Base-by-base conservation (phyloP, 2,113 vertebrate species). In the Gopherus evgoodei region DNA sequence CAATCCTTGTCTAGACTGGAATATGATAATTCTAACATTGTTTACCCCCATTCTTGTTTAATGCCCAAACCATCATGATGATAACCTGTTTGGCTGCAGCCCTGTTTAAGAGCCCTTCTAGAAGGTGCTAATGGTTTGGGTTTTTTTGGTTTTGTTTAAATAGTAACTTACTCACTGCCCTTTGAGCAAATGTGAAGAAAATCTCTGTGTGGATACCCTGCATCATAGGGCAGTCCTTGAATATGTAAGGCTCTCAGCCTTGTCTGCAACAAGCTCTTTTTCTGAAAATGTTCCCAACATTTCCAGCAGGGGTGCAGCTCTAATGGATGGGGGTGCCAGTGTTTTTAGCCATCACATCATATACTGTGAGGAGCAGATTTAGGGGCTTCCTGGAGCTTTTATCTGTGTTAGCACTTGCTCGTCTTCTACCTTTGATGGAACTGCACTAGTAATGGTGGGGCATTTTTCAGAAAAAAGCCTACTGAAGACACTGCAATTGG, bases 291-390 rank as follows among this genome's bases (percentile, higher is more conserved):
- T 94, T 82, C 54, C 8, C 27, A 14, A 9, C 31, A 53, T 53
- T 82, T 29, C 84, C 52, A 69, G 52, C 56, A 78, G 24, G 54
- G 27, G 42, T 16, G 2, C 8, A 10, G 83, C n/a, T 90, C 35
- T 6, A n/a, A 27, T 3, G 24, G 1, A 21, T 53, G 59, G 35
- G 3, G 1, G 82, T 38, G 7, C 0, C 1, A 76, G 13, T 44
- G 1, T 24, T 88, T 84, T 57, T 65, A 91, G 47, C 56, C 24
- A 1, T 47, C 31, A 19, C 2, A 13, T n/a, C 12, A 16, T n/a
- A 31, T 25, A 65, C 31, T 65, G 29, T 57, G 24, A 57, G 9
- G 56, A 57, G 56, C 56, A 57, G 62, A 31, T 35, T 65, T 35
- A 17, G 31, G 29, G 31, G 4, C 50, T 91, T 72, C 84, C 86